Base-by-base conservation (phyloP, 2,113 vertebrate species). In the Phasianus colchicus region DNA sequence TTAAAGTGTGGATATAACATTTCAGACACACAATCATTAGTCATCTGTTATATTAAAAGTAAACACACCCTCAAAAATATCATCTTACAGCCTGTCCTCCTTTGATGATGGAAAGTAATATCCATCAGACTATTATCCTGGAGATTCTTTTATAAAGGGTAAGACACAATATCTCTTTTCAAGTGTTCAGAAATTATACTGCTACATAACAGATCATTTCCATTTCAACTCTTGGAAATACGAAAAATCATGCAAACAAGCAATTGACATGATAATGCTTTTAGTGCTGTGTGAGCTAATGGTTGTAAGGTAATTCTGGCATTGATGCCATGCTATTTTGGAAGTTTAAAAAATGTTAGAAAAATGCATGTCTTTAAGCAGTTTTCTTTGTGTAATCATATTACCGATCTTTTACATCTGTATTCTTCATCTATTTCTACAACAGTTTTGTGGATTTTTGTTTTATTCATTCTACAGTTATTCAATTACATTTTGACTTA, bases 181-280 rank as follows among this genome's bases (percentile, higher is more conserved):
- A 1, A 86, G 38, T 67, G 10, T 43, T 54, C 27, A 89, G 73
- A 87, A 94, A 48, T 43, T 42, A 4, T 57, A 67, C 25, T 71
- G 65, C 67, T 63, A 40, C 4, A 24, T 48, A 74, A 66, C 34
- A 6, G 32, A 72, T 69, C 79, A 72, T 83, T 92, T 88, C 42
- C n/a, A 67, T 92, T 91, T 93, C 20, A 52, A 5, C 42, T 19
- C 15, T 38, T 47, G 5, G 7, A 77, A 36, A 67, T 22, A 71
- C 4, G 42, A 89, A 92, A 93, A 91, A 60, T 50, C 29, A 88
- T 67, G 22, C 58, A 86, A 91, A 92, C 70, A 88, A 83, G 38
- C 38, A 88, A 71, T 36, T 47, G 34, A 47, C 10, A 17, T 25
- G 5, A 89, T 40, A 75, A 86, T 86, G 70, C 13, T 92, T 93